phyloP scores from a whole-genome alignment of 2,797 vertebrate genomes.

The Saguinus oedipus region DNA sequence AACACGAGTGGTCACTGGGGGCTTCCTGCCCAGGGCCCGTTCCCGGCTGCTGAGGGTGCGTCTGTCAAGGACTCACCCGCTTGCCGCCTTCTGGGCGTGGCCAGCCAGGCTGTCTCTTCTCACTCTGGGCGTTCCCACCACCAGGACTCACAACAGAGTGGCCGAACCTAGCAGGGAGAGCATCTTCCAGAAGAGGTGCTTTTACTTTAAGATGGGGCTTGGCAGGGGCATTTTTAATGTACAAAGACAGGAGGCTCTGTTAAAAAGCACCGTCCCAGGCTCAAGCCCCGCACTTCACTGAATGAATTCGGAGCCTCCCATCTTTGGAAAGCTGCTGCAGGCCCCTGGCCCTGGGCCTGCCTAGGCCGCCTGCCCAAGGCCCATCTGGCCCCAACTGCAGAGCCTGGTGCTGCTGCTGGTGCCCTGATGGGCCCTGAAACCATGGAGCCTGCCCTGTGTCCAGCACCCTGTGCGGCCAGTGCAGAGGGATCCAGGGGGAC shows the following conservation, averaged over 20 bases:
- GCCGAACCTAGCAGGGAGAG: rapidly evolving
- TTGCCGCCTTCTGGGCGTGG: neutral
- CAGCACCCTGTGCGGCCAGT: rapidly evolving
- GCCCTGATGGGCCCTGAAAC: neutral
- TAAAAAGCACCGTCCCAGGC: rapidly evolving
- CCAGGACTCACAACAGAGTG: neutral
- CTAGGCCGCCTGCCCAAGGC: rapidly evolving
- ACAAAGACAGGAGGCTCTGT: neutral
- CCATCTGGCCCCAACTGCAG: neutral
- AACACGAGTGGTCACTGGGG: rapidly evolving
- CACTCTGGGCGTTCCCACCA: rapidly evolving
- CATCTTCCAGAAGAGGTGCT: rapidly evolving
- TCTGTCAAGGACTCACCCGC: neutral
- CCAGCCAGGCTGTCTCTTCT: neutral
- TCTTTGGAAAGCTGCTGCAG: neutral
- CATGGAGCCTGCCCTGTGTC: rapidly evolving
- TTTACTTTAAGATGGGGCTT: rapidly evolving
- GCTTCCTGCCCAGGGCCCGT: neutral
- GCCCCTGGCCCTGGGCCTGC: neutral
- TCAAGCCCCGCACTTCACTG: rapidly evolving
- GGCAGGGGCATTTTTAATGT: rapidly evolving
- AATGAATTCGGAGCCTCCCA: rapidly evolving
- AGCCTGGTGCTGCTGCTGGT: neutral
- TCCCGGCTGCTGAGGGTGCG: rapidly evolving
- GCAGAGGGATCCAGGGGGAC: no score